A percentile compares a stretch with the other conserved stretches of the same genome.
Conservation (phyloP, 2,113 vertebrate genomes). For the Promerops cafer region DNA sequence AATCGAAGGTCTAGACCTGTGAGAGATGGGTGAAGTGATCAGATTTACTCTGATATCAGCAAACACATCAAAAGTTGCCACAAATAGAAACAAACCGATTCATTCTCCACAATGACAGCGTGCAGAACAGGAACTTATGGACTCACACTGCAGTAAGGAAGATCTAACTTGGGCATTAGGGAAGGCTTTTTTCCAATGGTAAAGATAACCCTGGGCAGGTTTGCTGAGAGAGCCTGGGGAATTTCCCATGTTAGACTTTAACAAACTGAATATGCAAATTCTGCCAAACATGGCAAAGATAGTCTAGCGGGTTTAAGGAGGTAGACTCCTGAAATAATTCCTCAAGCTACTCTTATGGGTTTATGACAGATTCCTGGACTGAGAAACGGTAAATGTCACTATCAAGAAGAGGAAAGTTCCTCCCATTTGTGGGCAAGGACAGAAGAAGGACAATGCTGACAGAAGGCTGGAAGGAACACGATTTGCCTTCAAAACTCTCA, state of each 20-base stretch:
- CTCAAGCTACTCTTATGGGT: not conserved
- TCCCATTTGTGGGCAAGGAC: fast-evolving
- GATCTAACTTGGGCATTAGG: not conserved
- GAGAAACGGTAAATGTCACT: not conserved
- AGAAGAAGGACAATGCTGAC: not conserved
- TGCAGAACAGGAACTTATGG: not conserved
- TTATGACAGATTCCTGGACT: not conserved
- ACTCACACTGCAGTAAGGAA: not conserved
- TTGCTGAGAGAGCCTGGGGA: not conserved
- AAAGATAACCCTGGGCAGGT: not conserved
- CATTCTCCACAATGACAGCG: not conserved
- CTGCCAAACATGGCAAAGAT: not conserved
- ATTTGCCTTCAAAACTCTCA: not conserved
- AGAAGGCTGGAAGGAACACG: not conserved
- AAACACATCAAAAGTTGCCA: not conserved
- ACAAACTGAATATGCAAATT: not conserved
- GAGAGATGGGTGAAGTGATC: not conserved
- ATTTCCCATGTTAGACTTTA: not conserved
- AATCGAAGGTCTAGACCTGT: not conserved
- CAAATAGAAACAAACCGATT: not conserved
- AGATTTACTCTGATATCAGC: not conserved
- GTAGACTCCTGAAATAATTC: not conserved
- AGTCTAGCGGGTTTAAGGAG: fast-evolving
- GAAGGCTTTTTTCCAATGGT: not conserved
- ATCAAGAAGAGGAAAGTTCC: not conserved